Base-by-base conservation (phyloP, 2,113 vertebrate genomes). In the Nestor notabilis region DNA sequence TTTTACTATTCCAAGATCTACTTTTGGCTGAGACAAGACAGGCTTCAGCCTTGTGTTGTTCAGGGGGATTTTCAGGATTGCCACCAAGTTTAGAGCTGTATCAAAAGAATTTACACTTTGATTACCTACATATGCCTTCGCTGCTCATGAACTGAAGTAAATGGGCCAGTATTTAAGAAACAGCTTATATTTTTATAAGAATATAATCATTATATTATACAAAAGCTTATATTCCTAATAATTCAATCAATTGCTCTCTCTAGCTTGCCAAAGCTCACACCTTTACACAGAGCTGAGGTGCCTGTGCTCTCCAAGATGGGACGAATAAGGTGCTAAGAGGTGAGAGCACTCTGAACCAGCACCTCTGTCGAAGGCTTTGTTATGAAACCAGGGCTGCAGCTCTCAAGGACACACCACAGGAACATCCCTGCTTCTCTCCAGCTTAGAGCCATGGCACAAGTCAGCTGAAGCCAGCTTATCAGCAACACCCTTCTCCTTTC, bases 251-350 rank as follows among this genome's bases (percentile, higher is more conserved):
- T 6, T n/a, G 63, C 33, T 52, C 75, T 64, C 56, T 43, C n/a
- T 28, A 2, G 27, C 10, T 63, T 6, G n/a, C 24, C 85, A 19
- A 21, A 85, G 91, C 5, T 78, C 82, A 10, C 3, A 4, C 74
- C 60, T 70, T 27, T 6, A 3, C 0, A 1, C 1, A 23, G 49
- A 69, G 77, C 76, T 1, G 31, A 11, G 5, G 64, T 0, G 10
- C 41, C 44, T 0, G 79, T 7, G 87, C 72, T 75, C 20, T 70
- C 21, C 1, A 3, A 3, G 27, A 28, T 2, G 53, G 70, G 9
- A 14, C 7, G 19, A 28, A 39, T 0, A 16, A 77, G 44, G 87
- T 8, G 50, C 41, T 25, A 15, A 7, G 87, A 78, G 77, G 41
- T 20, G 87, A 70, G 46, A 70, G 75, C 2, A 66, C 24, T 76